Conservation (phyloP, 2,797 vertebrate genomes). For the Cryptoprocta ferox region DNA sequence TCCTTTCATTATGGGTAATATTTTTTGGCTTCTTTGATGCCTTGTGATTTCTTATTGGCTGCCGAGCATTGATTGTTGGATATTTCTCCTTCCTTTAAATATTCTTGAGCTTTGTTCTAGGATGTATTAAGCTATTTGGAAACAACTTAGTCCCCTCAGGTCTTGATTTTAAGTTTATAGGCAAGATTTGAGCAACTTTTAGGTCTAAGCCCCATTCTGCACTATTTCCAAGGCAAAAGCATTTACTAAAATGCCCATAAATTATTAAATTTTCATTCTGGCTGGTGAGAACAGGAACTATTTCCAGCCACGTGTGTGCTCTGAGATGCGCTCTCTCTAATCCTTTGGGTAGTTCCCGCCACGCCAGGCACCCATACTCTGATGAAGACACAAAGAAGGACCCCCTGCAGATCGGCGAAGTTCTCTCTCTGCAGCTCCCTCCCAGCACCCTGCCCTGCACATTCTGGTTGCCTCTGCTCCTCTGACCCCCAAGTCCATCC, state of each 20-base stretch:
- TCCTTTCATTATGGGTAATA: no score
- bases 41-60: not conserved
- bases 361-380: accelerated
- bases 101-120: not conserved
- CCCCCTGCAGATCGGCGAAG: accelerated
- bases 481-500: no score
- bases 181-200: not conserved
- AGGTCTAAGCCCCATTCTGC: not conserved
- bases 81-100: not conserved
- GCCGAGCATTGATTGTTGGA: not conserved
- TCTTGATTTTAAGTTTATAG: not conserved
- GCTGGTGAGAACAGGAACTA: not conserved
- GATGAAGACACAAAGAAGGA: no score
- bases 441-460: not conserved
- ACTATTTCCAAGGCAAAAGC: not conserved
- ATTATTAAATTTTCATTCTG: not conserved
- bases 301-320: not conserved
- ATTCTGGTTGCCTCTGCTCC: not conserved
- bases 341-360: not conserved
- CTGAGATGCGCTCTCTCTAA: not conserved
- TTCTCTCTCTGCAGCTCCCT: not conserved
- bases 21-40: accelerated
- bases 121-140: not conserved
- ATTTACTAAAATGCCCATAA: not conserved
- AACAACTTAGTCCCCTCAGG: not conserved